A percentile compares a stretch with the other conserved stretches of the same genome.
These are phyloP conservation scores for Pipistrellus pygmaeus DNA, from an alignment of 2,797 vertebrate genomes.

Conservation along the genomic window DNA sequence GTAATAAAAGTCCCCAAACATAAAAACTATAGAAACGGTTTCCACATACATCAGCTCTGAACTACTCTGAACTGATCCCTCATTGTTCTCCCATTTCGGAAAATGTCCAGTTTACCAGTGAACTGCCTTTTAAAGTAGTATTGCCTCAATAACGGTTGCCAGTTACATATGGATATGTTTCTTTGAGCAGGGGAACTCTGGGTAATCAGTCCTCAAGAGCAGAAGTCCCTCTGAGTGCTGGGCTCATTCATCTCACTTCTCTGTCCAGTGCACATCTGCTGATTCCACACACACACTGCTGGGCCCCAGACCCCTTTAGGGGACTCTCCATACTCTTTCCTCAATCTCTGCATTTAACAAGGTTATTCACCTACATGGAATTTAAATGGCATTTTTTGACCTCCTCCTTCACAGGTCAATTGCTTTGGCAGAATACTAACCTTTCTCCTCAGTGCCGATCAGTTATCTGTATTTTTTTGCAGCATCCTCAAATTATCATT, in stretches of 20 bases:
- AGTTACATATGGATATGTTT: neutral
- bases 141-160: rapidly evolving
- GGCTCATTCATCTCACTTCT: neutral
- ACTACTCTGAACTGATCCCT: neutral
- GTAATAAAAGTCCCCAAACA: neutral
- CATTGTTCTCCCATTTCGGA: neutral
- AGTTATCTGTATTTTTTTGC: slow-evolving; percentile 49
- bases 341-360: neutral
- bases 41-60: neutral
- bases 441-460: slow-evolving; percentile 47
- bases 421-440: slow-evolving; percentile 55
- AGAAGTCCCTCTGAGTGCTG: neutral
- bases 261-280: no score
- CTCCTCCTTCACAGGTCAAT: slow-evolving; percentile 50
- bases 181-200: neutral
- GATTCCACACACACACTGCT: neutral
- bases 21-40: neutral
- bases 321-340: neutral
- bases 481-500: slow-evolving; percentile 36
- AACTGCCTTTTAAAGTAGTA: neutral
- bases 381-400: slow-evolving; percentile 66
- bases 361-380: neutral
- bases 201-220: neutral
- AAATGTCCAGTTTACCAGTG: neutral
- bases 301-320: neutral